These are phyloP conservation scores for Nudaria mundana DNA, from an alignment of 2,888 invertebrate species.

Conservation along the genomic window DNA sequence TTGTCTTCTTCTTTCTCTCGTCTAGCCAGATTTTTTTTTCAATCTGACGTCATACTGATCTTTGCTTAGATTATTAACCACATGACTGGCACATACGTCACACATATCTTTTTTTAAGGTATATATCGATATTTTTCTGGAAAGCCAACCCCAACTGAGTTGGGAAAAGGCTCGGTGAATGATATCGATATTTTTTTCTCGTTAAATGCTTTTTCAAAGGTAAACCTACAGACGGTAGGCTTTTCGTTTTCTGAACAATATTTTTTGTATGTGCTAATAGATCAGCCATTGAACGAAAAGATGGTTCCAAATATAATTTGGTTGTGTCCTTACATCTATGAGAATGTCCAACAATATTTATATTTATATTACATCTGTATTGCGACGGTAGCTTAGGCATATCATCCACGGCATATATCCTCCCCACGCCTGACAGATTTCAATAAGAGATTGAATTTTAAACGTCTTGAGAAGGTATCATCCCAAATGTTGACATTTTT, in stretches of 20 bases:
- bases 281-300: conserved; percentile 17
- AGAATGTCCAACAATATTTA: too few relatives aligned
- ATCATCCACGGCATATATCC: conserved; percentile 14
- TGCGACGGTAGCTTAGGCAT: conserved; percentile 31
- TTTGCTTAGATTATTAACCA: conserved; percentile 2
- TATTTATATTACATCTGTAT: conserved; percentile 24
- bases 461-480: conserved; percentile 4
- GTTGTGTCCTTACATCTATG: conserved; percentile 19
- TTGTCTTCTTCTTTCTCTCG: conserved; percentile 26
- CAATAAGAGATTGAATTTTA: conserved; percentile 3
- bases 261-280: conserved; percentile 24
- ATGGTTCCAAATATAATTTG: conserved; percentile 28
- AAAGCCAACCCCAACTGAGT: too few relatives aligned
- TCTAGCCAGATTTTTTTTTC: conserved; percentile 16
- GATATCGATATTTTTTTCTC: conserved; percentile 29
- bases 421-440: too few relatives aligned
- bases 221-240: conserved; percentile 21
- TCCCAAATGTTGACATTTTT: conserved; percentile 5
- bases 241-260: conserved; percentile 19
- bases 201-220: conserved; percentile 27
- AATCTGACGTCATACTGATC: conserved; percentile 5
- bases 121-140: conserved; percentile 27
- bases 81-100: conserved; percentile 11
- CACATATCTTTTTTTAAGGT: conserved; percentile 32
- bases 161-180: too few relatives aligned